These are phyloP conservation scores for Fabriciana adippe DNA, from an alignment of 2,888 invertebrate genomes.

Conservation along the genomic window DNA sequence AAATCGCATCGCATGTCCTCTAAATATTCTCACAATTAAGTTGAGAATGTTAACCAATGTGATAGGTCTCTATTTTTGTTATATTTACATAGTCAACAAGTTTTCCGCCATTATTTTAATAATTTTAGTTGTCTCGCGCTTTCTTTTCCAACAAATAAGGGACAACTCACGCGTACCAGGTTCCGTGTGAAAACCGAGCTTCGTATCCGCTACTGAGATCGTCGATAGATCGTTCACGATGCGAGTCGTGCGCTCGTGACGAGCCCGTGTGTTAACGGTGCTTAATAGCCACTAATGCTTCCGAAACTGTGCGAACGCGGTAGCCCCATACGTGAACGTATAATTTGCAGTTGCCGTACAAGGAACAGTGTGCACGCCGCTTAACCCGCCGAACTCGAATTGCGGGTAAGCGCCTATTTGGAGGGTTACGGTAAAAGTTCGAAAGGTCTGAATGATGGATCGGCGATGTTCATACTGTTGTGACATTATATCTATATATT, in stretches of 20 bases:
- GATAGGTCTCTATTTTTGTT: background rate
- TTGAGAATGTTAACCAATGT: background rate
- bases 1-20: slow-evolving; percentile 37
- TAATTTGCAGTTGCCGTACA: slow-evolving; percentile 65
- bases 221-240: slow-evolving; percentile 76
- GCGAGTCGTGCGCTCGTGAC: slow-evolving; percentile 77
- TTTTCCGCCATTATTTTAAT: background rate
- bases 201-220: slow-evolving; percentile 73
- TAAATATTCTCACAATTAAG: slow-evolving; percentile 21
- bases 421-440: slow-evolving; percentile 38
- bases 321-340: slow-evolving; percentile 78
- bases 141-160: slow-evolving; percentile 18
- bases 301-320: slow-evolving; percentile 83
- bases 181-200: slow-evolving; percentile 71
- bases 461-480: background rate
- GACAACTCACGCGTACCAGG: slow-evolving; percentile 30
- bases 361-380: slow-evolving; percentile 41
- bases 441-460: slow-evolving; percentile 5
- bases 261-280: slow-evolving; percentile 78
- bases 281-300: slow-evolving; percentile 82
- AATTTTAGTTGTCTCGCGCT: slow-evolving; percentile 4
- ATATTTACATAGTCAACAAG: background rate
- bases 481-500: too few relatives aligned
- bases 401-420: slow-evolving; percentile 34
- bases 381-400: slow-evolving; percentile 37